phyloP scores from a whole-genome alignment of 2,113 vertebrate species.

The Mormyrus iriodes region DNA sequence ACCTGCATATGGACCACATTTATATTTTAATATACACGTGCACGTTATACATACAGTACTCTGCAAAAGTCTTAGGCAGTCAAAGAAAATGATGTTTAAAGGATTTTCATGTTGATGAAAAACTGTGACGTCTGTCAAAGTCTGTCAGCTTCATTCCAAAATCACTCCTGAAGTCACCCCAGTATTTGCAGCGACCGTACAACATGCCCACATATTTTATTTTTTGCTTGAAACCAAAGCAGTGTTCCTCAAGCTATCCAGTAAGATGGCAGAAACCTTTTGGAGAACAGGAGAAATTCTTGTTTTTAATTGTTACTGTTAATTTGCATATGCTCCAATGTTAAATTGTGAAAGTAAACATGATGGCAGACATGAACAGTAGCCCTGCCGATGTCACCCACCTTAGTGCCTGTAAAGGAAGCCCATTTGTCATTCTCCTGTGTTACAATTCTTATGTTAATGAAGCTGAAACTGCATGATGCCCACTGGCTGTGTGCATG shows the following conservation, averaged over 20 bases:
- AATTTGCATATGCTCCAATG: background rate
- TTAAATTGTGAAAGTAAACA: background rate
- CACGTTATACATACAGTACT: background rate
- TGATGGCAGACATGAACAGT: background rate
- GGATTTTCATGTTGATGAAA: background rate
- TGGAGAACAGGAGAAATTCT: background rate
- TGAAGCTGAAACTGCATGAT: conserved; percentile 24
- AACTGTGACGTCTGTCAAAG: background rate
- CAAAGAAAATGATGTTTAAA: background rate
- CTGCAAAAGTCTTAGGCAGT: no score
- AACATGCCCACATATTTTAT: background rate
- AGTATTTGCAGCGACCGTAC: background rate
- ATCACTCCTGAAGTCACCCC: background rate
- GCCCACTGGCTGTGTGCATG: conserved; percentile 14
- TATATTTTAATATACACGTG: background rate
- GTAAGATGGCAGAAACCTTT: background rate
- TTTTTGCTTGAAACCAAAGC: background rate
- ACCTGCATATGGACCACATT: background rate
- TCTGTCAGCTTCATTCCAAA: background rate
- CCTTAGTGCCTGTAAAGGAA: background rate
- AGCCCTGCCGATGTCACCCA: background rate
- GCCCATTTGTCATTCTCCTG: background rate
- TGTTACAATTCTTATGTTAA: conserved; percentile 46
- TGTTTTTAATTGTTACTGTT: background rate
- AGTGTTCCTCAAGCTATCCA: background rate